A percentile compares a stretch with the other conserved stretches of the same genome.
These are phyloP conservation scores for Alligator sinensis DNA, from an alignment of 2,113 vertebrate genomes.

Conservation along the genomic window DNA sequence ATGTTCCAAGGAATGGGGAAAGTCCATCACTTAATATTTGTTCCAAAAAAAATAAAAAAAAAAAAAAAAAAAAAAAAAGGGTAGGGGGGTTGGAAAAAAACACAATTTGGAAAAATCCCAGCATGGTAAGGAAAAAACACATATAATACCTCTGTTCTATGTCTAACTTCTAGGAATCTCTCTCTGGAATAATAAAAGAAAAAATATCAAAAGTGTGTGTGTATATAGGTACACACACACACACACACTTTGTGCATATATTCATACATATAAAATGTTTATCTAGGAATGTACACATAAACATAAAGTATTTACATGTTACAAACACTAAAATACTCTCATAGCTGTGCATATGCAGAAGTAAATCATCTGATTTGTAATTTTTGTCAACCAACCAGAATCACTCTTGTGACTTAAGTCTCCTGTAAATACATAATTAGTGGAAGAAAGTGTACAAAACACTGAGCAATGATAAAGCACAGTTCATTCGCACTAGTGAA, in stretches of 20 bases:
- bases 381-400: neutral
- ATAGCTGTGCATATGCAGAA: fast-evolving
- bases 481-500: constrained; percentile 33
- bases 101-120: neutral
- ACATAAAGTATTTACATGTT: neutral
- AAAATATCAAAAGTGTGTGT: no score
- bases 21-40: no score
- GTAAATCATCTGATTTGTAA: neutral
- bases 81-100: neutral
- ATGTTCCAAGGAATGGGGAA: neutral
- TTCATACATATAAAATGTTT: no score
- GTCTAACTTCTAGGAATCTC: neutral
- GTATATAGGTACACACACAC: no score
- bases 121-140: neutral
- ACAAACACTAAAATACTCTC: neutral
- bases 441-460: neutral
- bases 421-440: neutral
- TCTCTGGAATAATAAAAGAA: no score
- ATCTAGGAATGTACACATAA: neutral
- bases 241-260: no score
- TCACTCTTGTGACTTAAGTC: constrained; percentile 18
- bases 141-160: no score
- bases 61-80: no score
- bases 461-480: constrained; percentile 48
- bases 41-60: no score